Evolutionary conservation across 92 coral and sea anemone genomes (phyloP).

Genomic region (Plumapathes pennacea): DNA sequence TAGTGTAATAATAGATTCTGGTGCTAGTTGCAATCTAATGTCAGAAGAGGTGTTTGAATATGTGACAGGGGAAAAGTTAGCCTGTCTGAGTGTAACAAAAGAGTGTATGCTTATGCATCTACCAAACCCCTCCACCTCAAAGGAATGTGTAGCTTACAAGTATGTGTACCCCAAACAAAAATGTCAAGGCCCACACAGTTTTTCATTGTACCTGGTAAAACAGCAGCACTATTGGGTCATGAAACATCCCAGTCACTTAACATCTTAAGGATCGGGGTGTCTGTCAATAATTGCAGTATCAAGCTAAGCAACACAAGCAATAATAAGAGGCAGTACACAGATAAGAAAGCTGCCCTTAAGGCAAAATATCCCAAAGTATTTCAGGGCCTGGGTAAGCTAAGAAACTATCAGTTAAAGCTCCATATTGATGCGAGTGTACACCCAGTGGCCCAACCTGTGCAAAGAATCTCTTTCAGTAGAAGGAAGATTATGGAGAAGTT

Average conservation of each 20-base stretch:
- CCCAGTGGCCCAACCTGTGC: slow-evolving; percentile 34
- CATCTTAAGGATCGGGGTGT: slow-evolving; percentile 24
- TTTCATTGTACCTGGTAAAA: slow-evolving; percentile 15
- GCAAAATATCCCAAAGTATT: slow-evolving; percentile 37
- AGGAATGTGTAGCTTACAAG: slow-evolving; percentile 21
- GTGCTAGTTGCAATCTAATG: slow-evolving; percentile 62
- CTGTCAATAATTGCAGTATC: slow-evolving; percentile 1
- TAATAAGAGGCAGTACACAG: neutral
- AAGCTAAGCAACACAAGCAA: neutral
- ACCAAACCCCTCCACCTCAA: slow-evolving; percentile 21
- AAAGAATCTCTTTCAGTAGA: slow-evolving; percentile 26
- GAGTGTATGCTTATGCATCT: slow-evolving; percentile 27
- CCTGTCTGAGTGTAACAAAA: slow-evolving; percentile 6
- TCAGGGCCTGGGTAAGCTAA: slow-evolving; percentile 30
- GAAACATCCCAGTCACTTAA: slow-evolving; percentile 14
- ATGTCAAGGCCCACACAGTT: slow-evolving; percentile 11
- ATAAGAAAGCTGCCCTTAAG: slow-evolving; percentile 40
- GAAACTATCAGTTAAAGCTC: slow-evolving; percentile 16
- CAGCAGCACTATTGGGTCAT: slow-evolving; percentile 28
- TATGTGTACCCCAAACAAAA: slow-evolving; percentile 5
- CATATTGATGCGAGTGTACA: slow-evolving; percentile 12
- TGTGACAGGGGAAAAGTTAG: slow-evolving; percentile 10
- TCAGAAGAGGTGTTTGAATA: slow-evolving; percentile 15
- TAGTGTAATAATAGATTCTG: slow-evolving; percentile 48
- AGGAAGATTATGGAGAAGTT: slow-evolving; percentile 42